These are phyloP conservation scores for Empis stercorea DNA, from an alignment of 2,888 invertebrate species.

Conservation along the genomic window DNA sequence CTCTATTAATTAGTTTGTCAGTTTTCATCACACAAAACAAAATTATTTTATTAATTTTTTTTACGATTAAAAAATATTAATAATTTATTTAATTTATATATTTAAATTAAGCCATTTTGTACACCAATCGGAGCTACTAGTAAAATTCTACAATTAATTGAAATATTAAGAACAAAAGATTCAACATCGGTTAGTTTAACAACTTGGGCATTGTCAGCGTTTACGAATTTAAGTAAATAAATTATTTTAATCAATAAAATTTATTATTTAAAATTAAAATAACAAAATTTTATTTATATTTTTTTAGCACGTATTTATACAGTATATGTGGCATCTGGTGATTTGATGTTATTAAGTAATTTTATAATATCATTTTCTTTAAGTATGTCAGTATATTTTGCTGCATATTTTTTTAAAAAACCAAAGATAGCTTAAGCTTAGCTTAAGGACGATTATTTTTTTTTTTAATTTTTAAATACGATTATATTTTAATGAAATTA, in stretches of 20 bases:
- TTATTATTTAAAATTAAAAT: neutral
- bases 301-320: constrained; percentile 68
- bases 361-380: constrained; percentile 57
- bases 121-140: constrained; percentile 69
- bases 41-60: too few relatives aligned
- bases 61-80: too few relatives aligned
- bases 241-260: constrained; percentile 32
- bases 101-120: constrained; percentile 30
- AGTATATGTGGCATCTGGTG: constrained; percentile 64
- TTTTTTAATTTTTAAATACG: too few relatives aligned
- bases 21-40: too few relatives aligned
- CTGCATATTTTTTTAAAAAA: constrained; percentile 56
- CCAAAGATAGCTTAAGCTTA: constrained; percentile 24
- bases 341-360: constrained; percentile 56
- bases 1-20: too few relatives aligned
- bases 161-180: constrained; percentile 55
- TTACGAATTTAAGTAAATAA: constrained; percentile 71
- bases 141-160: constrained; percentile 63
- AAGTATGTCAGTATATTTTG: constrained; percentile 54
- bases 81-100: too few relatives aligned
- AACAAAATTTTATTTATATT: constrained; percentile 6
- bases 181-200: constrained; percentile 64
- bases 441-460: constrained; percentile 6
- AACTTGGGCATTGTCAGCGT: constrained; percentile 71
- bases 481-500: too few relatives aligned